These are phyloP conservation scores for Syritta pipiens DNA, from an alignment of 2,888 invertebrate genomes.

Conservation along the genomic window DNA sequence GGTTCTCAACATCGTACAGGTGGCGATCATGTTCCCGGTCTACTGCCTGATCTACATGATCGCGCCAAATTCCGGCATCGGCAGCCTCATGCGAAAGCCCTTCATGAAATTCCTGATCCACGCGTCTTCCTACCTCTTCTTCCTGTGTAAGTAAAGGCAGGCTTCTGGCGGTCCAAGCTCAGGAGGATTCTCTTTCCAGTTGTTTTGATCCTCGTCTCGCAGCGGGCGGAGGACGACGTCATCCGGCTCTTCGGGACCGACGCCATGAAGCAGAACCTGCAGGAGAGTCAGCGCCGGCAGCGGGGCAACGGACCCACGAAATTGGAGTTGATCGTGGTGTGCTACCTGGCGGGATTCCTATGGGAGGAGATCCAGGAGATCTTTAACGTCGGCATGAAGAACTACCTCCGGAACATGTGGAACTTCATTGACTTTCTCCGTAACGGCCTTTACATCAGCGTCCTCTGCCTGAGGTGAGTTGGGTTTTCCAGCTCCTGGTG, in stretches of 20 bases:
- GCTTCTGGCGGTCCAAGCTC: background rate
- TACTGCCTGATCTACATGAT: slow-evolving; percentile 92
- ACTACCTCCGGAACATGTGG: slow-evolving; percentile 96
- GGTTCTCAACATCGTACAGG: slow-evolving; percentile 85
- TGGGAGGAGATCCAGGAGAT: slow-evolving; percentile 96
- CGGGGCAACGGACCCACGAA: slow-evolving; percentile 92
- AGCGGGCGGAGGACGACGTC: slow-evolving; percentile 89
- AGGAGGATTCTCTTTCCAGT: slow-evolving; percentile 81
- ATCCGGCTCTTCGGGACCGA: slow-evolving; percentile 87
- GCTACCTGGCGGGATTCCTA: slow-evolving; percentile 93
- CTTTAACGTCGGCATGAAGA: slow-evolving; percentile 90
- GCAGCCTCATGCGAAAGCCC: slow-evolving; percentile 92
- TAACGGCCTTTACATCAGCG: slow-evolving; percentile 90
- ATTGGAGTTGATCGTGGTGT: slow-evolving; percentile 89
- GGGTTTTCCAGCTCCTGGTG: background rate
- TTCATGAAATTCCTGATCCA: slow-evolving; percentile 98
- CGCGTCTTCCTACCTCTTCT: slow-evolving; percentile 95
- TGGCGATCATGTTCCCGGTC: slow-evolving; percentile 91
- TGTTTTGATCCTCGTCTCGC: slow-evolving; percentile 94
- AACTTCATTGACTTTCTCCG: slow-evolving; percentile 97
- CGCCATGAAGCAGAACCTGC: slow-evolving; percentile 83
- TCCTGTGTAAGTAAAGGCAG: slow-evolving; percentile 85
- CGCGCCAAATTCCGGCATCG: slow-evolving; percentile 89
- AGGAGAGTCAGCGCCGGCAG: slow-evolving; percentile 84
- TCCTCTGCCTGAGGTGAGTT: slow-evolving; percentile 82